Evolutionary conservation across 37 sponge, comb jelly and placozoan species (phyloP).

Genomic region (Lycopodina hypogea): DNA sequence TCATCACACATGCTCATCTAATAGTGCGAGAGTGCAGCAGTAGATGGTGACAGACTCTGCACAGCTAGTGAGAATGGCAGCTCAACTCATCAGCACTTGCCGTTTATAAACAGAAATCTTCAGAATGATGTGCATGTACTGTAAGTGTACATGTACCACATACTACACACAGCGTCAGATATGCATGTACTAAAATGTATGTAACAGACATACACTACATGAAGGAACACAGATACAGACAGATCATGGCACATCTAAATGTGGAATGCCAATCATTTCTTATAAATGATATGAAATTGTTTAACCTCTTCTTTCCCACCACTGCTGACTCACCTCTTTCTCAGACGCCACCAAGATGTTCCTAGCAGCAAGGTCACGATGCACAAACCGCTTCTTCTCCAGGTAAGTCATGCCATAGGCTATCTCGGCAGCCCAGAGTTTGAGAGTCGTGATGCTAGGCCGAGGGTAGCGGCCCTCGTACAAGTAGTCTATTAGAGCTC

Average conservation of each 20-base stretch:
- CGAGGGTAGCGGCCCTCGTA: constrained; percentile 56
- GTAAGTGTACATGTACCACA: too few species aligned
- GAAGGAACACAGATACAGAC: background rate
- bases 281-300: background rate
- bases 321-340: constrained; percentile 30
- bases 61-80: too few species aligned
- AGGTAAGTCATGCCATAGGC: constrained; percentile 92
- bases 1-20: too few species aligned
- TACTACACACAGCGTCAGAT: too few species aligned
- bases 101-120: too few species aligned
- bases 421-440: constrained; percentile 94
- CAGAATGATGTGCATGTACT: too few species aligned
- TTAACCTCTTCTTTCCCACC: background rate
- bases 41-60: too few species aligned
- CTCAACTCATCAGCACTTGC: too few species aligned
- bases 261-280: too few species aligned
- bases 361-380: constrained; percentile 92
- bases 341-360: constrained; percentile 84
- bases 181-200: too few species aligned
- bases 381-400: constrained; percentile 90
- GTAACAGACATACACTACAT: too few species aligned
- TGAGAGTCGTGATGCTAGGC: constrained; percentile 57
- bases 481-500: constrained; percentile 84
- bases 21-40: too few species aligned
- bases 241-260: background rate